Base-by-base conservation (phyloP, 2,113 vertebrate genomes). In the Chaetodon trifascialis region DNA sequence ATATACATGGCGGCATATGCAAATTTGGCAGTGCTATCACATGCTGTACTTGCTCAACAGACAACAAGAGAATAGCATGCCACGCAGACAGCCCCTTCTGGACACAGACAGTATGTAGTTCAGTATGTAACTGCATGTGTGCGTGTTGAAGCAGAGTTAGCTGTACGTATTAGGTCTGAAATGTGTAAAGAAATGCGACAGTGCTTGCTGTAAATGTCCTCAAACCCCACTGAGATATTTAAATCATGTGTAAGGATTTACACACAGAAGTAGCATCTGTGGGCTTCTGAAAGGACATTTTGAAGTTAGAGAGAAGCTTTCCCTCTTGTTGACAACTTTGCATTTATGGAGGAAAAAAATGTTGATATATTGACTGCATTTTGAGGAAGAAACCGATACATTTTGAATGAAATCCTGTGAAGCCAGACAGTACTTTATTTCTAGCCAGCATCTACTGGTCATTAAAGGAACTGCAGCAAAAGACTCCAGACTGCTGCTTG, bases 1-100 rank as follows among this genome's bases (percentile, higher is more conserved):
- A 98, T 97, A 97, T 98, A 97, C 96, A 98, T 97, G 97, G 74
- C 95, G 94, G 96, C 96, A 96, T 97, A 98, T 98, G 98, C 96
- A 98, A 97, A 98, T 98, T 92, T 85, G 88, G 86, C 94, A 72
- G 72, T 73, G 90, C 94, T 95, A 95, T 95, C 92, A 89, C 92
- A 91, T 92, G 95, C 89, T 91, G 95, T 95, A 95, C 92, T 94
- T 94, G 92, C 94, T 96, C 95, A 96, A 96, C 95, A 96, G 91
- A 91, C 76, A 91, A 87, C 85, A 88, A 74, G 88, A 89, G 90
- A 79, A 73, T 77, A 85, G 86, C 71, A 82, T 80, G 90, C 84
- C 79, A 88, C 4, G 25, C 71, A 81, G 80, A 85, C 65, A 70
- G 81, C 70, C 74, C 54, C 85, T 70, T 60, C 86, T 89, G 92